A percentile compares a stretch with the other conserved stretches of the same genome.
Evolutionary conservation across 2,797 vertebrate genomes (phyloP).

Genomic region (Psittacula echo): DNA sequence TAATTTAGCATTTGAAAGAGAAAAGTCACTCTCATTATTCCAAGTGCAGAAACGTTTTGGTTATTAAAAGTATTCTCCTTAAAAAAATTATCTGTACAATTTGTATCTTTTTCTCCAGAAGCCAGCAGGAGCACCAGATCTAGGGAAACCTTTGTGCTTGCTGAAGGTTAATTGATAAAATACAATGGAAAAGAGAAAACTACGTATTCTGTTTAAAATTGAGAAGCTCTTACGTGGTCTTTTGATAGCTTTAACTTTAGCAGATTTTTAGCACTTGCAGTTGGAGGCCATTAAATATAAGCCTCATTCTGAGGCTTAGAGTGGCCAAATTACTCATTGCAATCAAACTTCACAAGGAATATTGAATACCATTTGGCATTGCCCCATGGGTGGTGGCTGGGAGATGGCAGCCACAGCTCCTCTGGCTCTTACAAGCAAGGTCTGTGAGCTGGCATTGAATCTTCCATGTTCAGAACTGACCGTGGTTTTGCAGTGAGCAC

Average conservation of each 20-base stretch:
- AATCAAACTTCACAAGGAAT: not conserved
- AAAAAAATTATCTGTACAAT: conserved; percentile 13
- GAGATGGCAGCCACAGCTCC: not conserved
- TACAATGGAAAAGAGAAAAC: conserved; percentile 12
- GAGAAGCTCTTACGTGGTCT: conserved; percentile 5
- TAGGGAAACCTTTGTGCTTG: conserved; percentile 26
- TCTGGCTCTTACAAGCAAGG: not conserved
- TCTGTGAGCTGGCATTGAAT: not conserved
- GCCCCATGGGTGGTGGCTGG: not conserved
- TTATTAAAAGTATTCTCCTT: conserved; percentile 62
- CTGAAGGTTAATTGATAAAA: conserved; percentile 65
- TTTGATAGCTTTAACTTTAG: not conserved
- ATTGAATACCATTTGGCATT: not conserved
- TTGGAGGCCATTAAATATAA: not conserved
- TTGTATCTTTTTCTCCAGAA: conserved; percentile 59
- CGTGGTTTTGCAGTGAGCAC: not conserved
- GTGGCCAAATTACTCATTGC: not conserved
- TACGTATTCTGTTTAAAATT: not conserved
- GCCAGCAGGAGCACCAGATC: conserved; percentile 47
- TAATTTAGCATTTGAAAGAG: conserved; percentile 76
- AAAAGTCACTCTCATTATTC: conserved; percentile 70
- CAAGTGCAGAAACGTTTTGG: conserved; percentile 64
- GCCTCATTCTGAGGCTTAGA: not conserved
- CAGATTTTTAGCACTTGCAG: not conserved
- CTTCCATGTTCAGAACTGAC: not conserved